Evolutionary conservation across 2,113 vertebrate species (phyloP).

Genomic region (Meleagris gallopavo): DNA sequence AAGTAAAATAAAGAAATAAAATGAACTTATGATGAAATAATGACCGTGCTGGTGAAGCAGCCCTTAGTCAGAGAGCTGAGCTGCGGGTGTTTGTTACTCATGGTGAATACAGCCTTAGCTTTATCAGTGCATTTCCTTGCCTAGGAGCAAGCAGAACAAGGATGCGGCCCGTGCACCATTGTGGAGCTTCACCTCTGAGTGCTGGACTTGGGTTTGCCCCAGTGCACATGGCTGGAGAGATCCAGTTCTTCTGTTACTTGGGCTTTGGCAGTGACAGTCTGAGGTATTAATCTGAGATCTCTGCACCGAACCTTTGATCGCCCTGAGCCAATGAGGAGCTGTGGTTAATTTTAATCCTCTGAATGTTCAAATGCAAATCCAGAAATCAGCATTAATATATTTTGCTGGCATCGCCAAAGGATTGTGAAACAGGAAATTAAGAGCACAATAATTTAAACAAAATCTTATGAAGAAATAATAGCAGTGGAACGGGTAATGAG

Average conservation of each 20-base stretch:
- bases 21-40: background rate
- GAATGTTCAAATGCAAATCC: slow-evolving; percentile 43
- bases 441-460: slow-evolving; percentile 63
- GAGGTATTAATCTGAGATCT: background rate
- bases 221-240: background rate
- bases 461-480: slow-evolving; percentile 63
- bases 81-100: slow-evolving; percentile 14
- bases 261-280: background rate
- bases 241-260: background rate
- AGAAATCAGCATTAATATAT: slow-evolving; percentile 44
- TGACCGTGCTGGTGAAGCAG: background rate
- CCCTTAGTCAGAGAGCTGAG: slow-evolving; percentile 56
- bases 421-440: slow-evolving; percentile 71
- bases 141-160: background rate
- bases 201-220: background rate
- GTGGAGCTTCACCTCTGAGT: background rate
- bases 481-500: slow-evolving; percentile 18
- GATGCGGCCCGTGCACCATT: background rate
- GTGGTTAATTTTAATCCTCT: slow-evolving; percentile 47
- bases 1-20: background rate
- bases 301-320: background rate
- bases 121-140: background rate
- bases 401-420: slow-evolving; percentile 39
- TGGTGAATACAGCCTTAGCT: background rate
- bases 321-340: slow-evolving; percentile 5